Evolutionary conservation across 2,113 vertebrate species (phyloP).

Genomic region (Collichthys lucidus): DNA sequence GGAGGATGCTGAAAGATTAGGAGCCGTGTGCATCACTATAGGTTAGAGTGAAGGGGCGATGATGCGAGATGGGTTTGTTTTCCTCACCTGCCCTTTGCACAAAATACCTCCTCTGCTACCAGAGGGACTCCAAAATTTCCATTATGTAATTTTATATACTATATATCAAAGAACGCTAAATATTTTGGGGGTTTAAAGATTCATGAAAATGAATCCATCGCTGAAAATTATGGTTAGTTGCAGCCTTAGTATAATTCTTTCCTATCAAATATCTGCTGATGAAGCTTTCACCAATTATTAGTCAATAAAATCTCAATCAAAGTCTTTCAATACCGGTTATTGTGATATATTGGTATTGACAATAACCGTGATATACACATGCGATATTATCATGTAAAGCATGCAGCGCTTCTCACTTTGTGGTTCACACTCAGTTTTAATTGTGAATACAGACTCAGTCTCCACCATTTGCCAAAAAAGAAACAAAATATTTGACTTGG

Average conservation of each 20-base stretch:
- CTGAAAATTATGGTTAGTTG: not conserved
- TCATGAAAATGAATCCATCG: not conserved
- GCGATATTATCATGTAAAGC: too few relatives aligned
- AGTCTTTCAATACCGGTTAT: too few relatives aligned
- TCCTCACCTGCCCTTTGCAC: not conserved
- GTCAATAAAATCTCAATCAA: not conserved
- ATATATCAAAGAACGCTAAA: not conserved
- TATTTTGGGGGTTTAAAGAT: not conserved
- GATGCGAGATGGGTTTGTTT: conserved; percentile 24
- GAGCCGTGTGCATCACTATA: conserved; percentile 61
- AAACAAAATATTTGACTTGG: too few relatives aligned
- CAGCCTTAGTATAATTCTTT: not conserved
- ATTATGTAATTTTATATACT: not conserved
- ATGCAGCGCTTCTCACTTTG: too few relatives aligned
- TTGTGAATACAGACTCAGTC: too few relatives aligned
- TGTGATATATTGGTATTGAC: too few relatives aligned
- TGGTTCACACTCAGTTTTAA: too few relatives aligned
- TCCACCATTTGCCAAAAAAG: too few relatives aligned
- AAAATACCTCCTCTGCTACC: not conserved
- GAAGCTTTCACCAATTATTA: not conserved
- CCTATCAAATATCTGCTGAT: not conserved
- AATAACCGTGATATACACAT: too few relatives aligned
- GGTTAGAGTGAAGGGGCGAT: conserved; percentile 49
- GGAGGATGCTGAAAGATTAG: conserved; percentile 71
- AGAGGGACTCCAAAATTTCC: not conserved